These are phyloP conservation scores for Plutomurus gul DNA, from an alignment of 1,140 invertebrate species.

Conservation along the genomic window DNA sequence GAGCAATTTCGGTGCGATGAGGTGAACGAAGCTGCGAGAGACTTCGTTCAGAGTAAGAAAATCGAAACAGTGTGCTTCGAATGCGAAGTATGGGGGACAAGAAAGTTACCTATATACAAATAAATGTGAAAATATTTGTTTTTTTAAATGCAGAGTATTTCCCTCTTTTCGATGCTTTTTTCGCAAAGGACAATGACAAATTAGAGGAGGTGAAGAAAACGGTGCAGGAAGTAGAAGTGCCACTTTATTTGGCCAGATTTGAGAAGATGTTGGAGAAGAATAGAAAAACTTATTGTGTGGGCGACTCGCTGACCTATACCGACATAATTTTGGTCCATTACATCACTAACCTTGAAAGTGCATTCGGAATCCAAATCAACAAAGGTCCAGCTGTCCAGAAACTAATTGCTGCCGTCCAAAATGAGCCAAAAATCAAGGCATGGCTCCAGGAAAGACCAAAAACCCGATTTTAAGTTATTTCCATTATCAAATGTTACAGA, in stretches of 20 bases:
- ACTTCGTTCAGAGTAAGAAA: background rate
- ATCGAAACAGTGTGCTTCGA: background rate
- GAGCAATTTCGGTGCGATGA: slow-evolving; percentile 68
- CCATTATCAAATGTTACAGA: too few relatives aligned
- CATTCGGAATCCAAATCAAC: background rate
- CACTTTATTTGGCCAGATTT: slow-evolving; percentile 28
- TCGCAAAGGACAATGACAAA: background rate
- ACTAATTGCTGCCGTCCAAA: background rate
- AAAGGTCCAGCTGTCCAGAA: background rate
- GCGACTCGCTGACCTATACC: background rate
- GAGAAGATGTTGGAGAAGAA: slow-evolving; percentile 25
- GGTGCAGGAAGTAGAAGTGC: background rate
- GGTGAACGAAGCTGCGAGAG: slow-evolving; percentile 57
- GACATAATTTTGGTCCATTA: background rate
- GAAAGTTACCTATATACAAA: too few relatives aligned
- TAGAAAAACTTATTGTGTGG: background rate
- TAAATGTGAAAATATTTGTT: background rate
- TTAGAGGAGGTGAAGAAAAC: background rate
- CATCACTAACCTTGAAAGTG: background rate
- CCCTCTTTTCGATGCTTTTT: background rate
- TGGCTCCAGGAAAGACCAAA: background rate
- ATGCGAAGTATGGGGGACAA: too few relatives aligned
- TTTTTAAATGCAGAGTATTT: background rate
- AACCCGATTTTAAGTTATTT: background rate
- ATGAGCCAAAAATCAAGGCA: background rate